phyloP scores from a whole-genome alignment of 2,888 invertebrate species.

The Hyposoter dolosus region DNA sequence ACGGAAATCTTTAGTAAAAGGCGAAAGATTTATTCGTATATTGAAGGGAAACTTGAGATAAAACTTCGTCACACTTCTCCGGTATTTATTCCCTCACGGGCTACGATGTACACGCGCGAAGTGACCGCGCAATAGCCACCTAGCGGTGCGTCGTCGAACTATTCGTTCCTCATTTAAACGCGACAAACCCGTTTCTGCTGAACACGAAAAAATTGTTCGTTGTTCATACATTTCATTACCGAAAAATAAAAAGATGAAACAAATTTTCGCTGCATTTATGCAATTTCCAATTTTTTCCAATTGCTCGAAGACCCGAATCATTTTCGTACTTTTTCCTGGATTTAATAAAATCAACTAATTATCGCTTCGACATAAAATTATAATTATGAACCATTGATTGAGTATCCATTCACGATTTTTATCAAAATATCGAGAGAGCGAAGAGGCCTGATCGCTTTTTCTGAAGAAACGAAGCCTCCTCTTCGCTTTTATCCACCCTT shows the following conservation, averaged over 20 bases:
- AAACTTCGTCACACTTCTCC: constrained; percentile 75
- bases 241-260: neutral
- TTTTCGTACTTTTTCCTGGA: neutral
- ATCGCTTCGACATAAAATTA: neutral
- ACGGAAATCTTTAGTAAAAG: constrained; percentile 86
- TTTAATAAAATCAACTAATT: neutral
- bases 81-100: neutral
- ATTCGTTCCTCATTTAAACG: neutral
- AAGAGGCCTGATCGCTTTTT: constrained; percentile 1
- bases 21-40: constrained; percentile 85
- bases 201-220: neutral
- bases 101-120: neutral
- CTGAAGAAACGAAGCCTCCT: neutral
- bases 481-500: neutral
- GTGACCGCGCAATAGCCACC: neutral
- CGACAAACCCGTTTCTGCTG: neutral
- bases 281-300: neutral
- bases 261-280: neutral
- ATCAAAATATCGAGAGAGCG: neutral
- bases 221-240: neutral
- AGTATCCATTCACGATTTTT: neutral
- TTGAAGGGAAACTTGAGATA: constrained; percentile 83
- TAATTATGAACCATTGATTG: neutral
- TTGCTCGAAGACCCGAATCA: neutral
- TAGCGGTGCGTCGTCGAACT: neutral